These are phyloP conservation scores for Nezara viridula DNA, from an alignment of 2,888 invertebrate species.

Conservation along the genomic window DNA sequence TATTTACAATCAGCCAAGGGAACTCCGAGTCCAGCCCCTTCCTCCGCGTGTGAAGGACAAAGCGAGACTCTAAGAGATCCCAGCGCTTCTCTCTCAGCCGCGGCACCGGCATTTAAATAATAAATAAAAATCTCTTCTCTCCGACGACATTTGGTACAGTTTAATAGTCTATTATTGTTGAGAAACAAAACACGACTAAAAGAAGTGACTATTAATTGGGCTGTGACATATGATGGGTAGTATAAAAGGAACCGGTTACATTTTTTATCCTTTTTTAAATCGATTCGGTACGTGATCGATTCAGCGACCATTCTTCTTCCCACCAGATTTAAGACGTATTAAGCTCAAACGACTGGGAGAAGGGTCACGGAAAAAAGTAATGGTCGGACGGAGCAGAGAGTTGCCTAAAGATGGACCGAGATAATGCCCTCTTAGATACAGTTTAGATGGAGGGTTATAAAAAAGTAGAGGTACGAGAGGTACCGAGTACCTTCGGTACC, in stretches of 20 bases:
- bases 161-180: too few species aligned
- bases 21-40: too few species aligned
- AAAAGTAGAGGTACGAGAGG: not conserved
- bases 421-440: constrained; percentile 14
- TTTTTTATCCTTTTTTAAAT: not conserved
- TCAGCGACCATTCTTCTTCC: not conserved
- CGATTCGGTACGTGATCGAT: not conserved
- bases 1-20: too few species aligned
- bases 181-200: too few species aligned
- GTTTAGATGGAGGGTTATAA: not conserved
- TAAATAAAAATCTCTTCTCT: too few species aligned
- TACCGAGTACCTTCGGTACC: not conserved
- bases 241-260: not conserved
- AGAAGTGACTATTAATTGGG: not conserved
- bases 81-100: too few species aligned
- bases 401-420: not conserved
- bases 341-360: not conserved
- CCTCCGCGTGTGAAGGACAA: too few species aligned
- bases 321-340: constrained; percentile 8
- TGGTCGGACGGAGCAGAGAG: not conserved
- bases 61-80: too few species aligned
- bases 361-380: constrained; percentile 11
- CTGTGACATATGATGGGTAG: not conserved
- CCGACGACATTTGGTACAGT: too few species aligned
- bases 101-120: too few species aligned